Conservation (phyloP, 2,797 vertebrate species). For the Phylloscopus collybita region DNA sequence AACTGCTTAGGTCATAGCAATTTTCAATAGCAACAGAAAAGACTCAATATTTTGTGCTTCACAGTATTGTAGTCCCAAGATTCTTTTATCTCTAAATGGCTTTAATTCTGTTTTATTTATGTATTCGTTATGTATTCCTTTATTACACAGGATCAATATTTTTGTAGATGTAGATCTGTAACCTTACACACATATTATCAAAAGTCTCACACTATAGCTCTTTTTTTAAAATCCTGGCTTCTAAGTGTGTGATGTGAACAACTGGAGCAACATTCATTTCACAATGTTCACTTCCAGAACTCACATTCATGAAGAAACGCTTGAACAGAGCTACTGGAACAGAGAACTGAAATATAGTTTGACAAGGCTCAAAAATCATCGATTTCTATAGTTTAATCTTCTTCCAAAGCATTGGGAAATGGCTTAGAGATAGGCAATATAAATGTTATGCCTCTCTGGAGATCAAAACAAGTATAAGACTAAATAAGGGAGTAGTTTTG, state of each 20-base stretch:
- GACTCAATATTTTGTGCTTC: neutral
- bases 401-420: neutral
- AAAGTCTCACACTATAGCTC: neutral
- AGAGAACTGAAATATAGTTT: neutral
- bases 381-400: neutral
- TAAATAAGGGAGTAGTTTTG: neutral
- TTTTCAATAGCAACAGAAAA: neutral
- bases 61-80: neutral
- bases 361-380: neutral
- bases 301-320: neutral
- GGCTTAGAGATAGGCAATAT: neutral
- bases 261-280: neutral
- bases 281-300: neutral
- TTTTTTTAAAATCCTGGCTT: neutral
- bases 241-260: neutral
- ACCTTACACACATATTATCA: neutral
- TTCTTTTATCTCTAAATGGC: neutral
- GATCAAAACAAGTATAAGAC: neutral
- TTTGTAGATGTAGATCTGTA: neutral
- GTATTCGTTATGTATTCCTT: neutral
- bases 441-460: neutral
- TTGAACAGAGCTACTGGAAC: neutral
- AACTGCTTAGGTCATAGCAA: neutral
- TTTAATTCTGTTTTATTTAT: neutral
- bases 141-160: neutral